phyloP scores from a whole-genome alignment of 2,113 vertebrate genomes.

The Tinamus guttatus region DNA sequence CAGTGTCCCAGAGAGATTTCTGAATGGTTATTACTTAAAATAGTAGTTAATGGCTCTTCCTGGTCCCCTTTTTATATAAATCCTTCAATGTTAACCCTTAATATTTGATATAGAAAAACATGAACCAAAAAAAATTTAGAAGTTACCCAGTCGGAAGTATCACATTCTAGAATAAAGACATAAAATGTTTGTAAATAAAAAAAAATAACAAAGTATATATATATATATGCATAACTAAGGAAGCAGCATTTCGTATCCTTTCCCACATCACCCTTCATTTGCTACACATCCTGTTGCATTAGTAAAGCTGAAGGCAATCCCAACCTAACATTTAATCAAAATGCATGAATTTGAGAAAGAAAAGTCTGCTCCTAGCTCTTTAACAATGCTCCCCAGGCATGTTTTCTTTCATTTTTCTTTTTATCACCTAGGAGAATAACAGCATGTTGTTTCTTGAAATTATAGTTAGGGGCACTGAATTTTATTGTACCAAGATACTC shows the following conservation, averaged over 20 bases:
- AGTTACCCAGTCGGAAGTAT: not conserved
- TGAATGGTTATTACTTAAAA: slow-evolving; percentile 3
- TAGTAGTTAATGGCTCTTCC: not conserved
- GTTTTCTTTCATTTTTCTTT: not conserved
- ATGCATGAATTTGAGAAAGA: not conserved
- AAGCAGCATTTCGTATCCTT: slow-evolving; percentile 69
- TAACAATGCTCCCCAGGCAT: not conserved
- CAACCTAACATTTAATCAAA: slow-evolving; percentile 72
- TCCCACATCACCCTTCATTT: slow-evolving; percentile 83
- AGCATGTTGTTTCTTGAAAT: not conserved
- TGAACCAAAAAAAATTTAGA: not conserved
- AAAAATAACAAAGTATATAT: not conserved
- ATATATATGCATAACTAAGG: not conserved
- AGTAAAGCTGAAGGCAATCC: slow-evolving; percentile 87
- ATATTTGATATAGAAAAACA: not conserved
- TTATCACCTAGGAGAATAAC: not conserved
- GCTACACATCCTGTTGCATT: slow-evolving; percentile 76
- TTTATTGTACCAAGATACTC: not conserved
- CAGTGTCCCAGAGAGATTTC: slow-evolving; percentile 13
- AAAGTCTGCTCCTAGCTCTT: not conserved
- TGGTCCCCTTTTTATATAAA: slow-evolving; percentile 1
- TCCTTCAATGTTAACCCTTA: not conserved
- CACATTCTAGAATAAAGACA: not conserved
- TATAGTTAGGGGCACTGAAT: not conserved
- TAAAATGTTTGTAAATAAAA: not conserved